A percentile compares a stretch with the other conserved stretches of the same genome.
These are phyloP conservation scores for Oegoconia quadripuncta DNA, from an alignment of 2,888 invertebrate species.

Conservation along the genomic window DNA sequence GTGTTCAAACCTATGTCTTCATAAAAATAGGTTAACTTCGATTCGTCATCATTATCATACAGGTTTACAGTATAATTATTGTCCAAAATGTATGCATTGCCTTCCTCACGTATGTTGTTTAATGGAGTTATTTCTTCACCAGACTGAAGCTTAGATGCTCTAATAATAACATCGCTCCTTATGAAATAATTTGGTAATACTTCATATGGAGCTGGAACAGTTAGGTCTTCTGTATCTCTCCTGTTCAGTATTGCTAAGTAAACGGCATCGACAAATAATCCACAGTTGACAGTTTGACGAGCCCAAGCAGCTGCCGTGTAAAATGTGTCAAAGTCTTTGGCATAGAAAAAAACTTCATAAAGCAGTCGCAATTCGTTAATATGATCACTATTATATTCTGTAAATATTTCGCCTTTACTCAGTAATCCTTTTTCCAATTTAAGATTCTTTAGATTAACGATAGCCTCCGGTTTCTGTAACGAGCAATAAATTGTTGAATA, in stretches of 20 bases:
- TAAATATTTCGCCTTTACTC: conserved; percentile 58
- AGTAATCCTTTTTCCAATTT: conserved; percentile 44
- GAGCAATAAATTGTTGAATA: conserved; percentile 4
- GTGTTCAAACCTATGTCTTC: conserved; percentile 85
- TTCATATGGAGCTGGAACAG: conserved; percentile 83
- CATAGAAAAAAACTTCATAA: conserved; percentile 73
- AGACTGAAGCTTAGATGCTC: conserved; percentile 49
- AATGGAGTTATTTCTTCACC: conserved; percentile 41
- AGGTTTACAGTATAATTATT: conserved; percentile 62
- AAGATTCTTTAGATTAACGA: conserved; percentile 44
- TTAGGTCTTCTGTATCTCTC: conserved; percentile 76
- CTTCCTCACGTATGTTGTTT: conserved; percentile 50
- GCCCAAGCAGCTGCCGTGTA: conserved; percentile 79
- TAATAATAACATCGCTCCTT: conserved; percentile 77
- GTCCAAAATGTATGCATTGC: conserved; percentile 55
- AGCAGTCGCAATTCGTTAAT: conserved; percentile 49
- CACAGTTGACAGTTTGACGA: conserved; percentile 81
- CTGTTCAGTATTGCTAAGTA: conserved; percentile 79
- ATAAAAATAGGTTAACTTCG: conserved; percentile 83
- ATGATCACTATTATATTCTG: conserved; percentile 53
- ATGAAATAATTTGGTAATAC: conserved; percentile 83
- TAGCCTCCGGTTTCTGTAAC: conserved; percentile 50
- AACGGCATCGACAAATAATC: conserved; percentile 80
- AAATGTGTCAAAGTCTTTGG: conserved; percentile 79
- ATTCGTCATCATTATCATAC: conserved; percentile 68